Base-by-base conservation (phyloP, 2,797 vertebrate genomes). In the Knipowitschia caucasica region DNA sequence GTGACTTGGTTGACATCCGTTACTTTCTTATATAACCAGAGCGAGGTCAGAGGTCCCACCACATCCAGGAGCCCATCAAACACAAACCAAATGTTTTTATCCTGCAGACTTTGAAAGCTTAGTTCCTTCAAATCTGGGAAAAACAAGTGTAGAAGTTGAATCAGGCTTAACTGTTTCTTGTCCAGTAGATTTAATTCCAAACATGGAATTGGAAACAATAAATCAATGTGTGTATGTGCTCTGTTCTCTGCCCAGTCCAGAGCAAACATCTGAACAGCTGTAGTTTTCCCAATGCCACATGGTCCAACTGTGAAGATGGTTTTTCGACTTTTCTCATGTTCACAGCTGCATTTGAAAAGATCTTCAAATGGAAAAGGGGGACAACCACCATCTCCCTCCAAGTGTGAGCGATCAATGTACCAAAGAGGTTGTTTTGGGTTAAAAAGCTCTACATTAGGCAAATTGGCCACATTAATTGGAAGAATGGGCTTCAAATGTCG, bases 1-100 rank as follows among this genome's bases (percentile, higher is more conserved):
- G 57, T 56, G 9, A 10, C 21, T n/a, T 69, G n/a, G 17, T 49
- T 53, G 23, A 65, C 59, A 29, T 69, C 50, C 1, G 11, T 59
- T 21, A 80, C 67, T 17, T 31, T 2, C n/a, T n/a, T n/a, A n/a
- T n/a, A n/a, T 7, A 44, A 47, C 35, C 53, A 30, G 18, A 2
- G 18, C 1, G 75, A 78, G 29, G 66, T 15, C 4, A 78, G 54
- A 0, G 24, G 9, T 26, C 1, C 1, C 46, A 40, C 78, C 40
- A 80, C 75, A 1, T 78, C 64, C n/a, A 81, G n/a, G n/a, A n/a
- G 40, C 45, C 74, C 81, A 0, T 83, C 81, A 0, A 83, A 40
- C 33, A 78, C 2, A 38, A 83, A 74, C 68, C 62, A 74, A 11
- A 84, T 65, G 0, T 50, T 47, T 2, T 24, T 55, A 29, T 17